Evolutionary conservation across 2,113 vertebrate species (phyloP), one percentile per base, ranked within the genome.

Genomic region (Morone saxatilis): DNA sequence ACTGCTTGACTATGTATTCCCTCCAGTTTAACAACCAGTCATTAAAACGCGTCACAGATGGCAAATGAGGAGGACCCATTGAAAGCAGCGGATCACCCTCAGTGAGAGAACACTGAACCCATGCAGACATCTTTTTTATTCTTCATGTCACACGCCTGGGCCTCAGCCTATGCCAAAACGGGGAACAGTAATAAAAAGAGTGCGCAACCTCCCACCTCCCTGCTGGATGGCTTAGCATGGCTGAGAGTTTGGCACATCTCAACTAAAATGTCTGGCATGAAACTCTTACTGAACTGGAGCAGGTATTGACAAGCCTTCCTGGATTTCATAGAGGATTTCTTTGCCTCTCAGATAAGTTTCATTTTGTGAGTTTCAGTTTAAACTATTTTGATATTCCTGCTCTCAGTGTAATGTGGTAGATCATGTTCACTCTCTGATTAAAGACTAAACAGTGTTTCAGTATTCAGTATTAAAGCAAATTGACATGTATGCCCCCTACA

Each of bases 261-360:
- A 56, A 72, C 43, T 76, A 47, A 89, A 88, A 86, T 83, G 75
- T 61, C 67, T 90, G 81, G 76, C 63, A 72, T 71, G 78, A 87
- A 78, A 60, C 13, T 72, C 45, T 31, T 5, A 5, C 62, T 76
- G 65, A 86, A 48, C 45, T 40, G 50, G 45, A 80, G 76, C 83
- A 82, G 72, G 84, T 71, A 86, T 61, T 19, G 74, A 90, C 90
- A 87, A 80, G 89, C 67, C 50, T 80, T 68, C n/a, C 20, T 43
- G 36, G 19, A 47, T 54, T 69, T 72, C 60, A 69, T 76, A 76
- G n/a, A 51, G 41, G 60, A 72, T 57, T 66, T 7, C 8, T 56
- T 65, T 65, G 45, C 10, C 68, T 78, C 40, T 16, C 45, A 60
- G 48, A 20, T 45, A 31, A 47, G 50, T 68, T 63, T 84, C 50